Conservation (phyloP, 2,113 vertebrate genomes). For the Amia ocellicauda region DNA sequence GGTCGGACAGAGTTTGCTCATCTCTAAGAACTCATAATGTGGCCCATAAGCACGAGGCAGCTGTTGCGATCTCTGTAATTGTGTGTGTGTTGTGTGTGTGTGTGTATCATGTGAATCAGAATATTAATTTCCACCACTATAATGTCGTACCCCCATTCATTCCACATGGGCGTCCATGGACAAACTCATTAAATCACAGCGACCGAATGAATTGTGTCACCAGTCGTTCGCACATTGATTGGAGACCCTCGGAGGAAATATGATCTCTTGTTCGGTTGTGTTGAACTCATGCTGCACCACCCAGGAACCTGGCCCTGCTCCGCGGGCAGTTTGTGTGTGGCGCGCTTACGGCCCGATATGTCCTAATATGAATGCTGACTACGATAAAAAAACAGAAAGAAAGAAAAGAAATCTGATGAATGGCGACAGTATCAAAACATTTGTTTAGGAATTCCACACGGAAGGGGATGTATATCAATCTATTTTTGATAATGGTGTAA, state of each 20-base stretch:
- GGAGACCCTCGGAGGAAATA: background rate
- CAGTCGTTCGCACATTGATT: background rate
- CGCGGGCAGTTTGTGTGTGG: constrained; percentile 37
- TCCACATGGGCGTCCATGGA: too few species aligned
- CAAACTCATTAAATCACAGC: too few species aligned
- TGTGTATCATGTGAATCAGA: too few species aligned
- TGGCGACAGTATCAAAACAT: constrained; percentile 45
- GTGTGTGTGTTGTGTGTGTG: too few species aligned
- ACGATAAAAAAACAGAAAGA: background rate
- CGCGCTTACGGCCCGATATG: constrained; percentile 51
- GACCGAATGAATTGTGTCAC: background rate
- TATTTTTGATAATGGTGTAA: constrained; percentile 77
- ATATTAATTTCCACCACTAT: too few species aligned
- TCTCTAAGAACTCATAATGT: too few species aligned
- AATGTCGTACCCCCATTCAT: too few species aligned
- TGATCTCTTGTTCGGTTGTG: background rate
- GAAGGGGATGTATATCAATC: constrained; percentile 66
- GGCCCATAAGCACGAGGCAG: too few species aligned
- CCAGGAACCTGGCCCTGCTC: background rate
- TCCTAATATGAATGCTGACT: constrained; percentile 51
- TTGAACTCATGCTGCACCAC: background rate
- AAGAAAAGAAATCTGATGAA: constrained; percentile 42
- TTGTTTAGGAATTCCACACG: constrained; percentile 57
- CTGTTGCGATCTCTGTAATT: too few species aligned
- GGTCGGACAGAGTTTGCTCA: too few species aligned